Evolutionary conservation across 2,113 vertebrate species (phyloP), one percentile per base, ranked within the genome.

Genomic region (Dascyllus trimaculatus): DNA sequence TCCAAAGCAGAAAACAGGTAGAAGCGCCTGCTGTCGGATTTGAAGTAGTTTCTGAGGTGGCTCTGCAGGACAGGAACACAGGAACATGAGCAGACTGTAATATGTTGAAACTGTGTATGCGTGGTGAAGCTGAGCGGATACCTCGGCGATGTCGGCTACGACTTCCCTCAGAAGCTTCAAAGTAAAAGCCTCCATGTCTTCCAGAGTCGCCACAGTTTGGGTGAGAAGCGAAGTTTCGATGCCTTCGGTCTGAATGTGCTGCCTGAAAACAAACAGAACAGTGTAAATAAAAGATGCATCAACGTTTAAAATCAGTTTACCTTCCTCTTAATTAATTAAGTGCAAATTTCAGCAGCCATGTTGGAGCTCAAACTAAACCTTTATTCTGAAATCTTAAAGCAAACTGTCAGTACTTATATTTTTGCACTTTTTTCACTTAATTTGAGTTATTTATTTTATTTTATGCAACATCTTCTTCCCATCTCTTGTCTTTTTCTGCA

Each of bases 1-100:
- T 14, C 2, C 1, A 94, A 43, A 6, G 1, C 14, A 0, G 3
- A 0, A 0, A 71, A 45, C 59, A 88, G 0, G 1, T 0, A 0
- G 29, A 49, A 5, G 7, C 60, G 11, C 5, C 3, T 35, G 24
- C 35, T 58, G 0, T 48, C 6, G 0, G 49, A 49, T 52, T 32
- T 84, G 82, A 94, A 94, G 75, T 93, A 92, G 1, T 13, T 64
- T 54, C 74, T 82, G 0, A 94, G 57, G 45, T 22, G 1, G 0
- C 4, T 79, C 93, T 94, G 78, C 32, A 11, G 11, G 38, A 67
- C 10, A 64, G 8, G 68, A 59, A 14, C 7, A 21, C 7, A 40
- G 13, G 18, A 58, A 57, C n/a, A 25, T 5, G 8, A 10, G 19
- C 25, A 11, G 7, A 24, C 11, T 24, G 49, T 18, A 5, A 1